Evolutionary conservation across 1,140 invertebrate species (phyloP).

Genomic region (Sycophaga agraensis): DNA sequence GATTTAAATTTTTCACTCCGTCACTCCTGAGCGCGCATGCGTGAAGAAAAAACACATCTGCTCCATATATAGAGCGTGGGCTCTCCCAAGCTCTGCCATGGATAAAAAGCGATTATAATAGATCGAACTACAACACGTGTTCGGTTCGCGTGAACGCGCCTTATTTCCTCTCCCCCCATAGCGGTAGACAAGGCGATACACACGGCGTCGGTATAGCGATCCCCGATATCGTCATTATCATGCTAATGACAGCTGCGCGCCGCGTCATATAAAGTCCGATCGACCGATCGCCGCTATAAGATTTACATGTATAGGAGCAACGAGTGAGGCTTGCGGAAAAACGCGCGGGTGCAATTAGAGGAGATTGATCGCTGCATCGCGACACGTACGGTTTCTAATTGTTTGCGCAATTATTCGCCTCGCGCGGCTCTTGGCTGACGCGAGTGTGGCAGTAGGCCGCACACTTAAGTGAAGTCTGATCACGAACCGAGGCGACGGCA

Average conservation of each 20-base stretch:
- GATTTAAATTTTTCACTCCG: no score
- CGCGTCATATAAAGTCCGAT: constrained; percentile 1
- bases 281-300: not conserved
- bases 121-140: not conserved
- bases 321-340: not conserved
- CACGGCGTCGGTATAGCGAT: no score
- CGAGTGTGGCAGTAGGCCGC: no score
- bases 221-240: constrained; percentile 15
- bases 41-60: no score
- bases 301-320: not conserved
- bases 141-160: not conserved
- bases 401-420: constrained; percentile 3
- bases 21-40: no score
- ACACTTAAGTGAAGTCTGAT: not conserved
- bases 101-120: no score
- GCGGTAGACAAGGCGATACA: no score
- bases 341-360: constrained; percentile 14
- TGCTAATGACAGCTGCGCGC: not conserved
- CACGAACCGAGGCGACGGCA: no score
- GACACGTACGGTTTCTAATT: constrained; percentile 4
- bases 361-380: constrained; percentile 7
- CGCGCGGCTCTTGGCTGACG: not conserved
- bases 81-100: no score
- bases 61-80: no score
- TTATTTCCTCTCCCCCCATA: no score